Conservation (phyloP, 2,797 vertebrate species). For the Danio choprae region DNA sequence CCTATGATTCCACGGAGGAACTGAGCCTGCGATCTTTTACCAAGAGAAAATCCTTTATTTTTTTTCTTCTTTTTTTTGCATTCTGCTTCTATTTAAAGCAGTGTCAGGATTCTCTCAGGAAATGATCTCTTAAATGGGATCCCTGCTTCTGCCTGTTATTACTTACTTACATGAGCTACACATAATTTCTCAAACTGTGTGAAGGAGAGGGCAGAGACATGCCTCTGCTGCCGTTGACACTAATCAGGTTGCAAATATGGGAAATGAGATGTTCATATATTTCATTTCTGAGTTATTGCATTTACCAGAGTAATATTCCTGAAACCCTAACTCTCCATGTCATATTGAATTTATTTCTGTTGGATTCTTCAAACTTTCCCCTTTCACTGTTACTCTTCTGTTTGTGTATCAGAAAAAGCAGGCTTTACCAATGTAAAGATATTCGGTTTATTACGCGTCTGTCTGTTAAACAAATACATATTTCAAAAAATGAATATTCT, state of each 20-base stretch:
- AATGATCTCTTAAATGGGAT: conserved; percentile 62
- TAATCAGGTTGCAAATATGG: conserved; percentile 64
- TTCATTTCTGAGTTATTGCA: conserved; percentile 65
- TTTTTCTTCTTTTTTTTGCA: conserved; percentile 72
- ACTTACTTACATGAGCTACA: conserved; percentile 48
- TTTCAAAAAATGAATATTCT: not conserved
- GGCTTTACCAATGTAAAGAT: not conserved
- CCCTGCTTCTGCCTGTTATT: conserved; percentile 53
- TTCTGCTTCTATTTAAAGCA: conserved; percentile 78
- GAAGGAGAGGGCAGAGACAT: conserved; percentile 55
- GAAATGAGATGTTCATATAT: conserved; percentile 66
- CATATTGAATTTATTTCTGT: conserved; percentile 53
- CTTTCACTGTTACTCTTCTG: conserved; percentile 10
- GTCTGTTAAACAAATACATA: not conserved
- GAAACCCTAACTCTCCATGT: conserved; percentile 34
- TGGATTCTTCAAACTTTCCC: conserved; percentile 41
- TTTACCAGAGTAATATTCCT: conserved; percentile 61
- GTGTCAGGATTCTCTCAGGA: conserved; percentile 63
- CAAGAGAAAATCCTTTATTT: conserved; percentile 75
- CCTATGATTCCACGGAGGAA: conserved; percentile 42
- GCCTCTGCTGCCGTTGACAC: conserved; percentile 56
- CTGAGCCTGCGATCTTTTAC: conserved; percentile 52
- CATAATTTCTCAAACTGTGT: conserved; percentile 54
- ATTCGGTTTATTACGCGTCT: not conserved
- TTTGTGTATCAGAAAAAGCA: conserved; percentile 16